phyloP scores from a whole-genome alignment of 2,888 invertebrate species.

The Lycia hirtaria region DNA sequence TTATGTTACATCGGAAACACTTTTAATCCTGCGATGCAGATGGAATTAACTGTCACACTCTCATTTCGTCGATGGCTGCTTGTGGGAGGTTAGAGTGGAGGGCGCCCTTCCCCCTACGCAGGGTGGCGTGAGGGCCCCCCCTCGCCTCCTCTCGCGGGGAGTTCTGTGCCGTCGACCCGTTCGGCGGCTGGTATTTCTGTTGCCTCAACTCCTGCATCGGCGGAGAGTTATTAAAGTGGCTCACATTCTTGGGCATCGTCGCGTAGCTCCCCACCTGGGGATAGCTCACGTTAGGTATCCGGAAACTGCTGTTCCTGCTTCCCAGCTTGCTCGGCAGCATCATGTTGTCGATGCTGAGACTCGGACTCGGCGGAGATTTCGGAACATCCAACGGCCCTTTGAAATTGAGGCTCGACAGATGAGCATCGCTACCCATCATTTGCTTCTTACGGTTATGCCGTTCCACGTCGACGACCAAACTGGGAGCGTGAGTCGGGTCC shows the following conservation, averaged over 20 bases:
- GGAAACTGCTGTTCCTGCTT: constrained; percentile 79
- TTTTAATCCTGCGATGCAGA: constrained; percentile 64
- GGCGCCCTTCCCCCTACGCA: constrained; percentile 73
- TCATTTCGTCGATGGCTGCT: constrained; percentile 95
- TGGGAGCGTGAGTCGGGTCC: constrained; percentile 91
- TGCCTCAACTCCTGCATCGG: constrained; percentile 83
- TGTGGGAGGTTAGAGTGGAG: constrained; percentile 89
- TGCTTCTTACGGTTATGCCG: constrained; percentile 79
- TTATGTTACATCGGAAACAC: constrained; percentile 53
- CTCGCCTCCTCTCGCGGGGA: constrained; percentile 65
- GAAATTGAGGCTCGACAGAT: constrained; percentile 83
- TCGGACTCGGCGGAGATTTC: constrained; percentile 87
- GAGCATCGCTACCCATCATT: constrained; percentile 80
- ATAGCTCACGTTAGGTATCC: constrained; percentile 75
- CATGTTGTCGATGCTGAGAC: constrained; percentile 84
- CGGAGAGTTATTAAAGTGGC: constrained; percentile 82
- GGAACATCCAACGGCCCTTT: constrained; percentile 85
- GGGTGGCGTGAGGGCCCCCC: constrained; percentile 73
- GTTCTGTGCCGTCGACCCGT: constrained; percentile 82
- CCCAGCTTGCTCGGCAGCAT: constrained; percentile 83
- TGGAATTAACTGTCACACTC: constrained; percentile 90
- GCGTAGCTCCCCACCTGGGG: constrained; percentile 80
- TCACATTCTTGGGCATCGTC: constrained; percentile 87
- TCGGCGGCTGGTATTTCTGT: constrained; percentile 85
- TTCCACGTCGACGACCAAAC: constrained; percentile 93